Percentiles rank a stretch among this genome's conserved stretches.
Evolutionary conservation across 2,113 vertebrate genomes (phyloP).

Genomic region (Mobula birostris): DNA sequence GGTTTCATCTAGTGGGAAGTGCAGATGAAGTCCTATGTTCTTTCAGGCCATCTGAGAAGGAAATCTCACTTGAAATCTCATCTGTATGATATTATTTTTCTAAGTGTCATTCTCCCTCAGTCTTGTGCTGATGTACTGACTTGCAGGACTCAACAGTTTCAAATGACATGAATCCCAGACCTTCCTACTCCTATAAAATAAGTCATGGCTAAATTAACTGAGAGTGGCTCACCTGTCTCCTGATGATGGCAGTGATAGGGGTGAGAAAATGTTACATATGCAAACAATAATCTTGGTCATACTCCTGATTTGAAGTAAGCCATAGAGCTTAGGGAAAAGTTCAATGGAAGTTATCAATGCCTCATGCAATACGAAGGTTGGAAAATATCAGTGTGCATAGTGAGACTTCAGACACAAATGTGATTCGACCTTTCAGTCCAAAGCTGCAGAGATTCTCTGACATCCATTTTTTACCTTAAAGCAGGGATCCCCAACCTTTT

Average conservation of each 20-base stretch:
- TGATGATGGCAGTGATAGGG: no score
- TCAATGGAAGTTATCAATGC: not conserved
- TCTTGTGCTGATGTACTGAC: no score
- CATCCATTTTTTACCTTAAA: not conserved
- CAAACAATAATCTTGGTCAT: not conserved
- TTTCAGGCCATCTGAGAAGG: no score
- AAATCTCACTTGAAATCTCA: no score
- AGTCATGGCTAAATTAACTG: not conserved
- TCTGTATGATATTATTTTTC: no score
- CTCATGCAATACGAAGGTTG: not conserved
- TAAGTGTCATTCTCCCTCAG: not conserved
- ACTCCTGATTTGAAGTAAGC: not conserved
- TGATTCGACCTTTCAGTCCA: not conserved
- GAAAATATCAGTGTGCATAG: not conserved
- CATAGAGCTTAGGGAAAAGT: not conserved
- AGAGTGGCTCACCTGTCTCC: not conserved
- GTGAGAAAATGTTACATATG: not conserved
- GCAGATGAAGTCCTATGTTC: no score
- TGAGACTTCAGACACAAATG: not conserved
- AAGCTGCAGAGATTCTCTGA: no score
- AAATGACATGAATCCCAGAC: not conserved
- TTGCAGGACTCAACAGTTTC: not conserved
- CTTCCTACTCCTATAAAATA: not conserved
- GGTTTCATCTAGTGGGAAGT: not conserved
- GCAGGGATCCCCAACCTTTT: no score